phyloP scores from a whole-genome alignment of 2,797 vertebrate genomes.

The Propithecus deckenii region DNA sequence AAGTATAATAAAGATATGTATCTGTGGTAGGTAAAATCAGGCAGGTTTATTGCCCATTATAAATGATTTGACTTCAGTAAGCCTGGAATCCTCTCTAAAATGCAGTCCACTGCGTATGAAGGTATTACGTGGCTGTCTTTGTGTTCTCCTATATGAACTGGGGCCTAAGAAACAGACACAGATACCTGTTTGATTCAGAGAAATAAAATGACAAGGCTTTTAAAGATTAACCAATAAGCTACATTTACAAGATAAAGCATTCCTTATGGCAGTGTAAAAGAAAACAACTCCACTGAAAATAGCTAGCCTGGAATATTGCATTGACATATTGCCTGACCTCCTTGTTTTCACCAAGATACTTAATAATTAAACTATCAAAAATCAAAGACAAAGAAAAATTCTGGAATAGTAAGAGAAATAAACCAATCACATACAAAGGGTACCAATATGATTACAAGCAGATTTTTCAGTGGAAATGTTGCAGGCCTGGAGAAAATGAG shows the following conservation, averaged over 20 bases:
- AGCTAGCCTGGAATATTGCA: not conserved
- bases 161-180: not conserved
- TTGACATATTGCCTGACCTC: not conserved
- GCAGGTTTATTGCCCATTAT: not conserved
- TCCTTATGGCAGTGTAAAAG: not conserved
- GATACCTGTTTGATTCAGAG: not conserved
- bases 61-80: not conserved
- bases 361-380: too few relatives aligned
- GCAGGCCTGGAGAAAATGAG: too few relatives aligned
- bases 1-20: not conserved
- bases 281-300: not conserved
- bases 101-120: not conserved
- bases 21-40: not conserved
- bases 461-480: too few relatives aligned
- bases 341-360: not conserved
- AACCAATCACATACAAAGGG: too few relatives aligned
- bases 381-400: too few relatives aligned
- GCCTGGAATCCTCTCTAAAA: not conserved
- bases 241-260: not conserved
- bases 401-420: too few relatives aligned
- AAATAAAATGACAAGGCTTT: not conserved
- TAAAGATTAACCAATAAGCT: not conserved
- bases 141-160: not conserved
- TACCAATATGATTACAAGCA: too few relatives aligned
- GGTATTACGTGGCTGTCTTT: not conserved